These are phyloP conservation scores for Zophobas atratus DNA, from an alignment of 1,140 invertebrate species.

Conservation along the genomic window DNA sequence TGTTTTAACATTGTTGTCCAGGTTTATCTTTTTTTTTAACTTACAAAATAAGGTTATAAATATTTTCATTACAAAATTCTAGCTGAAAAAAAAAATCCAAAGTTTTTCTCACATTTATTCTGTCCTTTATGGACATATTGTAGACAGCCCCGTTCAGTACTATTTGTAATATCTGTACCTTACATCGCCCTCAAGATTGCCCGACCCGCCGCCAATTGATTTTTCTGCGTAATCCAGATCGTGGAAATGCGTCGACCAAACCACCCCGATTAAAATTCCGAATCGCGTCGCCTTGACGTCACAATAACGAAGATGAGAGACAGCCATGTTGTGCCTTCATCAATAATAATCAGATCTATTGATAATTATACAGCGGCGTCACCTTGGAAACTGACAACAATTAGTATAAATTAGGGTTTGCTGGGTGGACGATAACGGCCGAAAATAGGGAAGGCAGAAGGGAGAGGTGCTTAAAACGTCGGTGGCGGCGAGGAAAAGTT, in stretches of 20 bases:
- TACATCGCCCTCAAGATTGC: no score
- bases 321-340: slow-evolving; percentile 57
- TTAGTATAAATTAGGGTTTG: slow-evolving; percentile 60
- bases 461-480: slow-evolving; percentile 22
- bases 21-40: no score
- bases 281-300: slow-evolving; percentile 43
- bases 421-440: slow-evolving; percentile 40
- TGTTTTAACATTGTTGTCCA: no score
- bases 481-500: slow-evolving; percentile 48
- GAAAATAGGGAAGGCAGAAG: background rate
- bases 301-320: slow-evolving; percentile 51
- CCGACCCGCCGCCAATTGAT: no score
- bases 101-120: no score
- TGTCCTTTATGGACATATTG: no score
- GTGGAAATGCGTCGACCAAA: background rate
- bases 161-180: no score
- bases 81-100: no score
- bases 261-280: slow-evolving; percentile 51
- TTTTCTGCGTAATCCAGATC: background rate
- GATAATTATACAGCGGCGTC: slow-evolving; percentile 57
- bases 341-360: slow-evolving; percentile 61
- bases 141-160: no score
- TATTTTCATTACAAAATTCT: no score
- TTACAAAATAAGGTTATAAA: no score
- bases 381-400: slow-evolving; percentile 60